phyloP scores from a whole-genome alignment of 2,888 invertebrate genomes.

The Drosophila formosana region DNA sequence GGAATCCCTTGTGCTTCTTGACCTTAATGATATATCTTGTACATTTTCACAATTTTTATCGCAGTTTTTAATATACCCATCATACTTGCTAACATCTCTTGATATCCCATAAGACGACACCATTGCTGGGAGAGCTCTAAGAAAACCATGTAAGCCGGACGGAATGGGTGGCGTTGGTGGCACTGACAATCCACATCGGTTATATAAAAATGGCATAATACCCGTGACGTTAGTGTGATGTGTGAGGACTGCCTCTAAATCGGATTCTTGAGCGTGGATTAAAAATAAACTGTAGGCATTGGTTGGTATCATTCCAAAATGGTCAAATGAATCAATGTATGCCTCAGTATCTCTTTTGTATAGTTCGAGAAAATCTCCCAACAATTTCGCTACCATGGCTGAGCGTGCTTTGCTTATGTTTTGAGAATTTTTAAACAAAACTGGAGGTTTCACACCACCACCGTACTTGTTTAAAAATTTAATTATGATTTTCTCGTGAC shows the following conservation, averaged over 20 bases:
- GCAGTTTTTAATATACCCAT: conserved; percentile 69
- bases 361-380: conserved; percentile 92
- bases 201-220: conserved; percentile 84
- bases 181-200: conserved; percentile 82
- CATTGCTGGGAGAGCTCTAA: conserved; percentile 85
- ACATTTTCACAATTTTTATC: conserved; percentile 63
- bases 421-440: conserved; percentile 86
- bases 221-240: conserved; percentile 84
- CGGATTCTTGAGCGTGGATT: conserved; percentile 86
- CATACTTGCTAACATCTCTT: conserved; percentile 79
- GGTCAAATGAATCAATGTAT: conserved; percentile 90
- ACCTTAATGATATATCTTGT: conserved; percentile 51
- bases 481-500: conserved; percentile 88
- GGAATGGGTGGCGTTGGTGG: conserved; percentile 85
- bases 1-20: conserved; percentile 41
- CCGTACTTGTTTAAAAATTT: conserved; percentile 92
- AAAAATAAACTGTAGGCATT: conserved; percentile 88
- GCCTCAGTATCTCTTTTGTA: conserved; percentile 94
- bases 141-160: conserved; percentile 84
- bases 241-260: conserved; percentile 83
- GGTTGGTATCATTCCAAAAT: conserved; percentile 86
- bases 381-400: conserved; percentile 93
- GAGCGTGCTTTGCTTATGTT: conserved; percentile 91
- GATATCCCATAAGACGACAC: conserved; percentile 67
- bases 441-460: conserved; percentile 89